Evolutionary conservation across 2,888 invertebrate genomes (phyloP).

Genomic region (Cyrtodaria siliqua): DNA sequence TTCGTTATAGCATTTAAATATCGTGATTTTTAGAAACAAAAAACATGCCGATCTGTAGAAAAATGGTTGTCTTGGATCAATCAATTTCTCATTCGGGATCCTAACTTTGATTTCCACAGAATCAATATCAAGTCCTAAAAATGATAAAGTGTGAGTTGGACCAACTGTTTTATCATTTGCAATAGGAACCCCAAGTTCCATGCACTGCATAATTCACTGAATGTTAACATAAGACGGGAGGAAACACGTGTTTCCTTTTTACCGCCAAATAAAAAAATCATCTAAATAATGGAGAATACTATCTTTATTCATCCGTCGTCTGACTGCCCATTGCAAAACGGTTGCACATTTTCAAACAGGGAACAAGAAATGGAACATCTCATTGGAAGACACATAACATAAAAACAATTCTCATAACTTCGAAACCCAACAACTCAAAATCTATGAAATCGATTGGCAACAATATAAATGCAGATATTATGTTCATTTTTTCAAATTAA

Average conservation of each 20-base stretch:
- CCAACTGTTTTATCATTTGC: slow-evolving; percentile 1
- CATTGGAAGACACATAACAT: background rate
- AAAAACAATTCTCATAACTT: background rate
- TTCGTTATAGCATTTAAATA: too few species aligned
- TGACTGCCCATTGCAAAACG: background rate
- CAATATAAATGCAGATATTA: slow-evolving; percentile 3
- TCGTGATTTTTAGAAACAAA: too few species aligned
- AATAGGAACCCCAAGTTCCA: too few species aligned
- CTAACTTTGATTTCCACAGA: background rate
- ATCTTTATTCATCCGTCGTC: too few species aligned
- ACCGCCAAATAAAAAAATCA: too few species aligned
- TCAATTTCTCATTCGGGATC: too few species aligned
- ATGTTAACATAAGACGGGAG: too few species aligned
- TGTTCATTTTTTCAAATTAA: background rate
- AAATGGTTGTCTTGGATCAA: too few species aligned
- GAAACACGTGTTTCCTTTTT: background rate
- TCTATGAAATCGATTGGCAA: background rate
- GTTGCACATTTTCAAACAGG: background rate
- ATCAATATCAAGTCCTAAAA: background rate
- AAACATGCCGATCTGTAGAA: too few species aligned
- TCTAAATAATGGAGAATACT: too few species aligned
- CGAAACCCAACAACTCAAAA: slow-evolving; percentile 6
- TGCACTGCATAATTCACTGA: too few species aligned
- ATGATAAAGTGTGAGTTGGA: background rate
- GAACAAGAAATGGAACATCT: background rate